These are phyloP conservation scores for Noctua fimbriata DNA, from an alignment of 2,888 invertebrate genomes.

Conservation along the genomic window DNA sequence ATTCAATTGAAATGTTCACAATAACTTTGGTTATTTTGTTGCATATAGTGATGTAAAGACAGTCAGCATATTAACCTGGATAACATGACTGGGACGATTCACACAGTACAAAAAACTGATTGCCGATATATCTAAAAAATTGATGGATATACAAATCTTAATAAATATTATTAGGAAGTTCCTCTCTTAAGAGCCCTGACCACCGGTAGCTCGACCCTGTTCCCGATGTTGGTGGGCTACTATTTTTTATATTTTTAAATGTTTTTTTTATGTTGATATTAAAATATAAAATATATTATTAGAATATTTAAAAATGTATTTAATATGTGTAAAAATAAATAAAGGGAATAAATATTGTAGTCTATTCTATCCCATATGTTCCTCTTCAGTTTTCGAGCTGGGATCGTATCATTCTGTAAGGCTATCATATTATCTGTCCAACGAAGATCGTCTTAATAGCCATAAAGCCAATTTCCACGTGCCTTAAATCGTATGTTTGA, in stretches of 20 bases:
- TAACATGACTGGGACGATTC: not conserved
- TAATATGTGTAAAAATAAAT: no score
- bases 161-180: not conserved
- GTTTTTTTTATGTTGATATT: no score
- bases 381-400: not conserved
- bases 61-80: constrained; percentile 27
- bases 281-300: no score
- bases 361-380: no score
- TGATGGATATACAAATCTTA: not conserved
- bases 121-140: not conserved
- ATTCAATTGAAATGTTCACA: constrained; percentile 47
- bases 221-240: no score
- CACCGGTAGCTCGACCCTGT: no score
- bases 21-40: constrained; percentile 40
- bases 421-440: not conserved
- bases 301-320: no score
- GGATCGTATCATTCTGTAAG: not conserved
- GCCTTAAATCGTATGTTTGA: not conserved
- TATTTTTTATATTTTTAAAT: no score
- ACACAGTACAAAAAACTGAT: not conserved
- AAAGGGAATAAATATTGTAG: not conserved
- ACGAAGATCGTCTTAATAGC: not conserved
- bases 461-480: not conserved
- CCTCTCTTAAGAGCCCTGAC: no score
- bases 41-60: not conserved